These are phyloP conservation scores for Drosophila bifasciata DNA, from an alignment of 1,140 invertebrate species.

Conservation along the genomic window DNA sequence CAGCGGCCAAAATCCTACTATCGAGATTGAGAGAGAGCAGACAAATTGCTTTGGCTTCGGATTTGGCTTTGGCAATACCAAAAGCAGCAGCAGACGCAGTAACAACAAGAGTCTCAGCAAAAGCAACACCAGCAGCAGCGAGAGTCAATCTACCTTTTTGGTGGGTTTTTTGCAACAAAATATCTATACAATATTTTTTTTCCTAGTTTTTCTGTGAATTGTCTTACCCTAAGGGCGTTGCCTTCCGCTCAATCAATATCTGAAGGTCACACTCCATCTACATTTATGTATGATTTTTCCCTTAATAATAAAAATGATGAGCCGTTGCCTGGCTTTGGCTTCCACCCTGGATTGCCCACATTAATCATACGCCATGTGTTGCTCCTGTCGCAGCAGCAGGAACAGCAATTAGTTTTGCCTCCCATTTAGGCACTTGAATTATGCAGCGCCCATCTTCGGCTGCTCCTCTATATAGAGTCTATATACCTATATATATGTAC, in stretches of 20 bases:
- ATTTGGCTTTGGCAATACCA: slow-evolving; percentile 26
- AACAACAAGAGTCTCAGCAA: no score
- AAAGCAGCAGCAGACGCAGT: no score
- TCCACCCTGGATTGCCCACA: slow-evolving; percentile 34
- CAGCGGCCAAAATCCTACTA: neutral
- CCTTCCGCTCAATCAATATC: slow-evolving; percentile 66
- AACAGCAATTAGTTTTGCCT: slow-evolving; percentile 48
- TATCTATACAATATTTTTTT: slow-evolving; percentile 13
- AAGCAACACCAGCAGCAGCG: no score
- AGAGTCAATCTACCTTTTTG: no score
- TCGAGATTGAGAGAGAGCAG: slow-evolving; percentile 26
- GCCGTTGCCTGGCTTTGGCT: neutral
- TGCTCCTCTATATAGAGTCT: no score
- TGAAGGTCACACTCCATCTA: slow-evolving; percentile 60
- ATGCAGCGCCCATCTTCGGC: slow-evolving; percentile 17
- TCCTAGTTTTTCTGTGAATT: slow-evolving; percentile 17
- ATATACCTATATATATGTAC: slow-evolving; percentile 2
- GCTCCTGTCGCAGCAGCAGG: slow-evolving; percentile 42
- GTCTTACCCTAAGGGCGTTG: slow-evolving; percentile 51
- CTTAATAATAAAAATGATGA: slow-evolving; percentile 54
- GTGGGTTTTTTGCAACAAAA: no score
- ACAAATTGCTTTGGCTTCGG: slow-evolving; percentile 45
- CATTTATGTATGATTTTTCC: slow-evolving; percentile 9
- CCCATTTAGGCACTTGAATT: slow-evolving; percentile 50
- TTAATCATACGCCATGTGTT: slow-evolving; percentile 81